phyloP scores from a whole-genome alignment of 2,797 vertebrate genomes.

The Artibeus lituratus region DNA sequence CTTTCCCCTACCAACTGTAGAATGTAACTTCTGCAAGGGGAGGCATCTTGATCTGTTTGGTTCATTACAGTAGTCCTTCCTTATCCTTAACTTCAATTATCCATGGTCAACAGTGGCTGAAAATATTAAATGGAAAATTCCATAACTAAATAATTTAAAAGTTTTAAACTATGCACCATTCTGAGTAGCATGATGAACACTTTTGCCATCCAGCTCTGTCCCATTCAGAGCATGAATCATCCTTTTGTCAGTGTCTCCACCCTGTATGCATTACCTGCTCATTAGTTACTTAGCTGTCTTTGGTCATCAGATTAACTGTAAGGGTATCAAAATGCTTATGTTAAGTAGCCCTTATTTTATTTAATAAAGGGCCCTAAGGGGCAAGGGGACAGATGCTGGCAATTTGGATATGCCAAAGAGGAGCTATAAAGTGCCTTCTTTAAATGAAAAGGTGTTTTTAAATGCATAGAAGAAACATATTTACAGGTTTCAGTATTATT shows the following conservation, averaged over 20 bases:
- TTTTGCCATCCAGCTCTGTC: background rate
- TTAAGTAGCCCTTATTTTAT: background rate
- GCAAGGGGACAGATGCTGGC: background rate
- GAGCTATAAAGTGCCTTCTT: background rate
- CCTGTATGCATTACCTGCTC: background rate
- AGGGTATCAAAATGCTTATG: background rate
- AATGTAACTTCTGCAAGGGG: background rate
- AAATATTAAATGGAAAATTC: background rate
- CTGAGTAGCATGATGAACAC: background rate
- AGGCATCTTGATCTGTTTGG: background rate
- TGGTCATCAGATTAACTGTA: background rate
- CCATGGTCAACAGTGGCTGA: background rate
- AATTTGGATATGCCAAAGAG: background rate
- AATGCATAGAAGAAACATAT: background rate
- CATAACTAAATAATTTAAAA: background rate
- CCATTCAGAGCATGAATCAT: no score
- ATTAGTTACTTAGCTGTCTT: background rate
- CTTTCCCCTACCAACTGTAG: background rate
- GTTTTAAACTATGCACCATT: background rate
- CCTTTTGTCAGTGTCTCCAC: background rate
- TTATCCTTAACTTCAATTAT: background rate
- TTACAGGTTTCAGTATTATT: background rate
- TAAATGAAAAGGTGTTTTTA: background rate
- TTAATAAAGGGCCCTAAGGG: background rate
- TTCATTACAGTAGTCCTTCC: background rate